Percentiles rank a stretch among this genome's conserved stretches.
phyloP scores from a whole-genome alignment of 1,140 invertebrate species.

The Drosophila nasuta region DNA sequence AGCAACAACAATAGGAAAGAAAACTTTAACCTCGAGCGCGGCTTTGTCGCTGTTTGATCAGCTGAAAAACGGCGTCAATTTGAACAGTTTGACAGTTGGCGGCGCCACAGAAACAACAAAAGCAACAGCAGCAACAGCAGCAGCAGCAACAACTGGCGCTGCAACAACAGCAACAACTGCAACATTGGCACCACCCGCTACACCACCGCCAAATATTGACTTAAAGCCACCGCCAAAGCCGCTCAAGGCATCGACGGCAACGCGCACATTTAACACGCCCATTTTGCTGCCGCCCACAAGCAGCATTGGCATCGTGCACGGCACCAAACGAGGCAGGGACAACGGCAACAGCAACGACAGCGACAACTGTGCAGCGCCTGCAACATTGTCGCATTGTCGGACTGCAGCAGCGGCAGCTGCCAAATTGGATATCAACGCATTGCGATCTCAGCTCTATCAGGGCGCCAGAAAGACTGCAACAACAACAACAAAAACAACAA shows the following conservation, averaged over 20 bases:
- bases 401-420: constrained; percentile 17
- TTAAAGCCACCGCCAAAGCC: constrained; percentile 61
- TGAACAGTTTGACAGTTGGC: constrained; percentile 68
- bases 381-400: neutral
- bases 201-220: constrained; percentile 53
- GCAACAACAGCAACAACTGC: constrained; percentile 33
- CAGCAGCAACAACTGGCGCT: neutral
- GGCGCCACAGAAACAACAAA: constrained; percentile 43
- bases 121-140: constrained; percentile 2
- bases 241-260: constrained; percentile 14
- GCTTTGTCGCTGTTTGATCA: constrained; percentile 83
- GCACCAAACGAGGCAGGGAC: constrained; percentile 58
- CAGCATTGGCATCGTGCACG: constrained; percentile 67
- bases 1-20: constrained; percentile 38
- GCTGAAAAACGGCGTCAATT: constrained; percentile 81
- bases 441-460: constrained; percentile 78
- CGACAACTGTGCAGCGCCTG: neutral
- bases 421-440: constrained; percentile 72
- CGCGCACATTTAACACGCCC: constrained; percentile 56
- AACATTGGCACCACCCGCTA: constrained; percentile 44
- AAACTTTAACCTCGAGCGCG: constrained; percentile 59
- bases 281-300: constrained; percentile 34
- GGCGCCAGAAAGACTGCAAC: constrained; percentile 59
- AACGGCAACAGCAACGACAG: neutral
- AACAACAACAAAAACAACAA: constrained; percentile 25